Conservation (phyloP, 2,888 invertebrate species). For the Sacculina carcini region DNA sequence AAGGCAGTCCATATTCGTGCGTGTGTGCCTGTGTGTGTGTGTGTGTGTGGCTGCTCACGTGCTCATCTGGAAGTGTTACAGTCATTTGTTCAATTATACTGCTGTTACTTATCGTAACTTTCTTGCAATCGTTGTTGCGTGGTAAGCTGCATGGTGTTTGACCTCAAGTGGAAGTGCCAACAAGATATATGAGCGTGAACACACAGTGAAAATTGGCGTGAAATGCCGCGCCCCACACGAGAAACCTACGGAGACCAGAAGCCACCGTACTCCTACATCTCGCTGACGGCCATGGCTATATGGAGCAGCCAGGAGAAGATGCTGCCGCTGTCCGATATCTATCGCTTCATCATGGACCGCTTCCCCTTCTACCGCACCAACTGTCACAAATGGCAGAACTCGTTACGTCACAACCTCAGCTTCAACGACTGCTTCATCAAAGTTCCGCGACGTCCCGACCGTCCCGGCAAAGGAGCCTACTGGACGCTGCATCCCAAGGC, state of each 20-base stretch:
- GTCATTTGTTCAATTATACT: too few species aligned
- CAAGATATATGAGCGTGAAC: too few species aligned
- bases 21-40: too few species aligned
- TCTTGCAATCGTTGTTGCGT: too few species aligned
- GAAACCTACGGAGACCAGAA: slow-evolving; percentile 96
- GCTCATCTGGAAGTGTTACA: too few species aligned
- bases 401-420: slow-evolving; percentile 60
- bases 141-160: too few species aligned
- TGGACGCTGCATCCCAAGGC: slow-evolving; percentile 57
- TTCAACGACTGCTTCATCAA: slow-evolving; percentile 91
- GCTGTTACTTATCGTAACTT: too few species aligned
- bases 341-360: slow-evolving; percentile 73
- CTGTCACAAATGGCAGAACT: slow-evolving; percentile 50
- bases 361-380: slow-evolving; percentile 64
- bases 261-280: slow-evolving; percentile 96
- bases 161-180: too few species aligned
- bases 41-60: too few species aligned
- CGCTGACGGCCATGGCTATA: slow-evolving; percentile 96
- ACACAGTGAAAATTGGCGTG: too few species aligned
- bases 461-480: slow-evolving; percentile 58
- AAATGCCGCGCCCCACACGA: slow-evolving; percentile 91
- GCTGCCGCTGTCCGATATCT: slow-evolving; percentile 66
- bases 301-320: slow-evolving; percentile 93
- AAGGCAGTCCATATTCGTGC: too few species aligned
- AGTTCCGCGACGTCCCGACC: slow-evolving; percentile 39